These are phyloP conservation scores for Ammodytes dubius DNA, from an alignment of 2,113 vertebrate species.

Conservation along the genomic window DNA sequence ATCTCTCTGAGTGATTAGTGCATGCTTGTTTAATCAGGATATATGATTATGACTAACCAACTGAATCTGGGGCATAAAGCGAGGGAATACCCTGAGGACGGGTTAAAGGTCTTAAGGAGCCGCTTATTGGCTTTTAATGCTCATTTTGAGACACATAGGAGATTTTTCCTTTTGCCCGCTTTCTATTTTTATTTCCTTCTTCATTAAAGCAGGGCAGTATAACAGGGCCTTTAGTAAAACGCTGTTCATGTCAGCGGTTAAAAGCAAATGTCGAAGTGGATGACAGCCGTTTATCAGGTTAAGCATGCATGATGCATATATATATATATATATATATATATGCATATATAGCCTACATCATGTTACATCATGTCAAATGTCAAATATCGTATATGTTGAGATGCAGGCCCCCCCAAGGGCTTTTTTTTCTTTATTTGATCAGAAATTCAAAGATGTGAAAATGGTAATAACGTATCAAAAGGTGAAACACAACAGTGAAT, in stretches of 20 bases:
- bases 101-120: conserved; percentile 72
- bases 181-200: conserved; percentile 67
- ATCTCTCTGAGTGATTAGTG: conserved; percentile 73
- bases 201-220: conserved; percentile 47
- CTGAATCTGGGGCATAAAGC: conserved; percentile 62
- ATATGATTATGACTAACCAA: conserved; percentile 73
- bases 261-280: conserved; percentile 18
- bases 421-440: conserved; percentile 26
- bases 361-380: conserved; percentile 49
- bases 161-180: conserved; percentile 19
- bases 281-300: conserved; percentile 49
- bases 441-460: conserved; percentile 19
- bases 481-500: conserved; percentile 19
- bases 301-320: conserved; percentile 45
- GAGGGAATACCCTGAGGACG: conserved; percentile 69
- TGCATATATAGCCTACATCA: conserved; percentile 23
- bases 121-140: conserved; percentile 72
- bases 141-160: conserved; percentile 65
- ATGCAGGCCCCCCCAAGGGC: conserved; percentile 12
- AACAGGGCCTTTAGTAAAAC: conserved; percentile 34
- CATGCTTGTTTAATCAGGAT: conserved; percentile 78
- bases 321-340: too few species aligned
- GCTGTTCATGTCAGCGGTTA: conserved; percentile 28
- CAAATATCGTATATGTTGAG: conserved; percentile 47
- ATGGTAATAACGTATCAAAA: conserved; percentile 2